phyloP scores from a whole-genome alignment of 2,113 vertebrate genomes.

The Heterotis niloticus region DNA sequence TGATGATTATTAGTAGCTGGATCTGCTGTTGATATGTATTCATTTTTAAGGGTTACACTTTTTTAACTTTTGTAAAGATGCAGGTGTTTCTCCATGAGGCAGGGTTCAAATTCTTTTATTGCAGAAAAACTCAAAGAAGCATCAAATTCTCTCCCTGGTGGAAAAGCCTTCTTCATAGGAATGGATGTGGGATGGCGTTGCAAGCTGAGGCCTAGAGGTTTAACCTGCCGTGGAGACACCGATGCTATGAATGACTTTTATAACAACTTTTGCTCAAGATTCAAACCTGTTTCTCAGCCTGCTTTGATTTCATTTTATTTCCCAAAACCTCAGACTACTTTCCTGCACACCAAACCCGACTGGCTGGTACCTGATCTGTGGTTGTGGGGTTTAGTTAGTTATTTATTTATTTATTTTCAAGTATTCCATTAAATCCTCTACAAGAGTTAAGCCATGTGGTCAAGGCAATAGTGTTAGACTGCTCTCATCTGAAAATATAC shows the following conservation, averaged over 20 bases:
- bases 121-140: background rate
- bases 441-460: background rate
- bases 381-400: too few species aligned
- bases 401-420: background rate
- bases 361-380: too few species aligned
- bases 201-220: conserved; percentile 26
- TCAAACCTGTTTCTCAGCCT: background rate
- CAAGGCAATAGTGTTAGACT: conserved; percentile 9
- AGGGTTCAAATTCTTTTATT: background rate
- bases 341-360: background rate
- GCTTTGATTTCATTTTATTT: background rate
- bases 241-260: conserved; percentile 24
- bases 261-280: conserved; percentile 26
- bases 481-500: background rate
- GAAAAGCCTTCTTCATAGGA: background rate
- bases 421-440: background rate
- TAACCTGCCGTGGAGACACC: conserved; percentile 17
- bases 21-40: conserved; percentile 25
- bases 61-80: conserved; percentile 28
- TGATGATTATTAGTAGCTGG: conserved; percentile 28
- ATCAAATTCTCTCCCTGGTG: background rate
- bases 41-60: conserved; percentile 19
- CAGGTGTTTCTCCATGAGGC: background rate
- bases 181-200: background rate
- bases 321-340: background rate